phyloP scores from a whole-genome alignment of 2,797 vertebrate species.

The Buphagus erythrorhynchus region DNA sequence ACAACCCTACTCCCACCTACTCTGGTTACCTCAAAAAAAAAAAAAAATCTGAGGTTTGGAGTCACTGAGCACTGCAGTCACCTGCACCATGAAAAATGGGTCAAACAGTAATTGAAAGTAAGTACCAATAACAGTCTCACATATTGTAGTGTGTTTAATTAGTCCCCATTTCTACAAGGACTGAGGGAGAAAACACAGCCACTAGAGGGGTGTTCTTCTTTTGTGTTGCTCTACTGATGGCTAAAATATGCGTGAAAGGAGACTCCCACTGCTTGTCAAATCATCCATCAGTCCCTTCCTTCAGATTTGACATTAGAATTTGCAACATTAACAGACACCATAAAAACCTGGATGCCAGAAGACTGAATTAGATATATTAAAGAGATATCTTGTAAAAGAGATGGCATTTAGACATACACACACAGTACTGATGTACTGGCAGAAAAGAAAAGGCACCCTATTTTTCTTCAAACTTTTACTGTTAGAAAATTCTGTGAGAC shows the following conservation, averaged over 20 bases:
- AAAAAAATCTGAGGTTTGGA: background rate
- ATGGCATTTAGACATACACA: background rate
- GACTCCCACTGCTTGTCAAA: background rate
- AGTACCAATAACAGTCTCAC: background rate
- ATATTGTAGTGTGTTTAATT: background rate
- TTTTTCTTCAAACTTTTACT: background rate
- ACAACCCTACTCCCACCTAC: background rate
- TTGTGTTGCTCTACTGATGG: background rate
- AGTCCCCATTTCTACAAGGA: background rate
- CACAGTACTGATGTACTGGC: background rate
- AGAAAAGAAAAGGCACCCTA: background rate
- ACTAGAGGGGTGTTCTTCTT: background rate
- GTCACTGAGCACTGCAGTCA: background rate
- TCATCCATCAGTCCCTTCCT: background rate
- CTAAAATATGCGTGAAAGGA: background rate
- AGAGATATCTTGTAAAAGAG: background rate
- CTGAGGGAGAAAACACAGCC: background rate
- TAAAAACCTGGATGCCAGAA: background rate
- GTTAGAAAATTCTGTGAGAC: background rate
- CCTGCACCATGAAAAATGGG: background rate
- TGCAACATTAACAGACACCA: background rate
- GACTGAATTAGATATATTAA: background rate
- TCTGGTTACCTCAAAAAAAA: background rate
- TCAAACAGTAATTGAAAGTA: background rate
- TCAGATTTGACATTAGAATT: background rate